Base-by-base conservation (phyloP, 2,888 invertebrate genomes). In the Acanthacorydalis orientalis region DNA sequence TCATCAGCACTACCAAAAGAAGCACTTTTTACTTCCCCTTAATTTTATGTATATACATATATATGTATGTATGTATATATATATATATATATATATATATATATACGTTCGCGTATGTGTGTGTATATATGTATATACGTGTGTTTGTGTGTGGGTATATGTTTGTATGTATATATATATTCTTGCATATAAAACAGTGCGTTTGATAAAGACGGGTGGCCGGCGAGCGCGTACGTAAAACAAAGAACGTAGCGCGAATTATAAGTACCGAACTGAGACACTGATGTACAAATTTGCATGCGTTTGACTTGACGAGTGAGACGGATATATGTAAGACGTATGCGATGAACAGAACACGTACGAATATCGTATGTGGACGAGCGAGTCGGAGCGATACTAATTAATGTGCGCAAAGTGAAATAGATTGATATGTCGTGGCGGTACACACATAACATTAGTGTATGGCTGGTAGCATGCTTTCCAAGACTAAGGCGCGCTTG, bases 11-110 rank as follows among this genome's bases (percentile, higher is more conserved):
- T 14, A 37, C n/a, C 37, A 39, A 46, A 46, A 46, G 44, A 44
- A 44, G 46, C 38, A 46, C 38, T 46, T 46, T 46, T 46, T 44
- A 44, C 44, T 35, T 46, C 38, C 37, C 38, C 16, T 34, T 46
- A 46, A 38, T 43, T 43, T 43, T 43, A 43, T 43, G 31, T 14
- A 11, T 9, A 33, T n/a, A 23, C 12, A 14, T 15, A 14, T 43
- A 14, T 15, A 14, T 42, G 11, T 15, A 12, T 42, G 23, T 16
- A 31, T 42, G 9, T 42, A 42, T 42, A n/a, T 31, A 42, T 42
- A 31, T 42, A 42, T 42, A 31, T 14, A 31, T 31, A 23, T 23
- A 31, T 31, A 31, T 15, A 40, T 40, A 40, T 15, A 16, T 41
- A 16, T 31, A 14, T 40, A 40, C 9, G 11, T 15, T n/a, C 10